Evolutionary conservation across 2,113 vertebrate species (phyloP), one percentile per base, ranked within the genome.

Genomic region (Nanorana parkeri): DNA sequence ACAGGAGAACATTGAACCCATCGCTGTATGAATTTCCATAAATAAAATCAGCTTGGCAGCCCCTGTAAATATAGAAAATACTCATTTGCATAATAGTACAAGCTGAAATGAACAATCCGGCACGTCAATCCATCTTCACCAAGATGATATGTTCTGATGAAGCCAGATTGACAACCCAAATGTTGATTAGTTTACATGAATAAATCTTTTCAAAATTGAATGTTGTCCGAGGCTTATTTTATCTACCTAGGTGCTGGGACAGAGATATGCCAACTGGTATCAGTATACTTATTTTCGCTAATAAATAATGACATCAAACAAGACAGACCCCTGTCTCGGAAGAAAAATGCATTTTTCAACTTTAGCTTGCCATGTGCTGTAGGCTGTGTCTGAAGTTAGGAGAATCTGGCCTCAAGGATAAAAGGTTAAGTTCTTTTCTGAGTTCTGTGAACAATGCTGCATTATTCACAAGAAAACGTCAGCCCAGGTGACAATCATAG

Each of bases 131-230:
- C 51, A 60, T 76, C 63, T 68, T 83, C 29, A 74, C 60, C 41
- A 58, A 56, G 69, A 67, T 81, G 80, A 81, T 71, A 75, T 32
- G 69, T 81, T 81, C 69, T 81, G 80, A 81, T 81, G 69, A 75
- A 81, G 69, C 26, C 47, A 51, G 80, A 81, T 56, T 81, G 79
- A 74, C 79, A 74, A 56, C 68, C 79, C 47, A 81, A 74, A 75
- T 67, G 80, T 75, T 82, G 80, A 75, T 75, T 74, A 82, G 47
- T 66, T 75, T 82, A 74, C 11, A 26, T 82, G 71, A 74, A 67
- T 82, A 75, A 75, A 73, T 73, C 58, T 60, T 73, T 63, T 63
- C 36, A 41, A 81, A 81, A 81, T 74, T 76, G 80, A 75, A 66
- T 55, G 36, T 66, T 55, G 80, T 82, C 71, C 63, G 23, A 76